Base-by-base conservation (phyloP, 2,888 invertebrate genomes). In the Melieria crassipennis region DNA sequence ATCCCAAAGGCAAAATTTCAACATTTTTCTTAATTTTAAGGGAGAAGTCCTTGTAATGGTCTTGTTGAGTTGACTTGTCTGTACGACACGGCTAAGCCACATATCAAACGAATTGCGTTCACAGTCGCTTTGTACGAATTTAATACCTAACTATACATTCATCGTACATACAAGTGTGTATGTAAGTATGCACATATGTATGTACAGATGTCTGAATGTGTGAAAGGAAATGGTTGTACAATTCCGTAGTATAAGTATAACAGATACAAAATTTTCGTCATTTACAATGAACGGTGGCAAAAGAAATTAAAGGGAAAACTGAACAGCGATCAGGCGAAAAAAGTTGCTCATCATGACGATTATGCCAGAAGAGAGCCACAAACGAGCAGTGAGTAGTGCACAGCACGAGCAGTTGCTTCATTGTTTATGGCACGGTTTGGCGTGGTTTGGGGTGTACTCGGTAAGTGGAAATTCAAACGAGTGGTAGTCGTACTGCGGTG, bases 181-280 rank as follows among this genome's bases (percentile, higher is more conserved):
- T 13, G 47, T 43, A 11, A 56, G 57, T 65, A 52, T 30, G 52
- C 56, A 11, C 43, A n/a, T 62, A 61, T 62, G 30, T 7, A 56
- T 56, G 10, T 48, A 43, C 10, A 10, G 3, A 62, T 11, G 46
- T 50, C 30, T 5, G 42, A 11, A 58, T 11, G 4, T 42, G 58
- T 9, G 9, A 9, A 30, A 30, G 30, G 30, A 30, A 30, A 30
- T 30, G 30, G 13, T 52, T 52, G 10, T 52, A 52, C 52, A 52
- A 52, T 11, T 52, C 42, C 42, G 43, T 45, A 45, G 61, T 61
- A 45, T 60, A 60, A 43, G 43, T 60, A 43, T 60, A 43, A 60
- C 60, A 60, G 60, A 11, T 60, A 42, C 43, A 52, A 52, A 6
- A 52, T 5, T 52, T 52, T 52, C 52, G 52, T 52, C 30, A 30